These are phyloP conservation scores for Ariopsis seemanni DNA, from an alignment of 2,113 vertebrate species.

Conservation along the genomic window DNA sequence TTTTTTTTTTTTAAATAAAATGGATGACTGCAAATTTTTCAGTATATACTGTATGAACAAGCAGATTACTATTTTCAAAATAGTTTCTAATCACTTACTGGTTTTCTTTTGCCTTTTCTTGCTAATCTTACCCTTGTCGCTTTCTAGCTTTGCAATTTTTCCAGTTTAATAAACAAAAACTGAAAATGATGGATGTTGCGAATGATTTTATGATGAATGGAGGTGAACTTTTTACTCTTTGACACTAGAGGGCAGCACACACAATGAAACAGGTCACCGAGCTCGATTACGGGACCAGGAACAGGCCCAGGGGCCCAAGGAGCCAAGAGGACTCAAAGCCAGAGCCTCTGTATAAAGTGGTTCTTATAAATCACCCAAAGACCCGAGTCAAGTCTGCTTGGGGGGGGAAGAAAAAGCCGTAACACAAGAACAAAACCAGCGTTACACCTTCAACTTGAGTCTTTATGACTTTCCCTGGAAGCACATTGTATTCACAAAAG, in stretches of 20 bases:
- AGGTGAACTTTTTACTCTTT: not conserved
- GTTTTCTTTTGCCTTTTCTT: not conserved
- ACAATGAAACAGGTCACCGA: not conserved
- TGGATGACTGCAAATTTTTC: not conserved
- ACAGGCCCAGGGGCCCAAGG: not conserved
- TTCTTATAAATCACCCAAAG: not conserved
- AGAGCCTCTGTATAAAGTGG: not conserved
- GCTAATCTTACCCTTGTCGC: not conserved
- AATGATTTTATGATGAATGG: not conserved
- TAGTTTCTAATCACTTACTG: not conserved
- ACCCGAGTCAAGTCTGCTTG: no score
- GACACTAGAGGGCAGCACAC: constrained; percentile 33
- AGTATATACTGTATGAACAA: not conserved
- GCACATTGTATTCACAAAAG: no score
- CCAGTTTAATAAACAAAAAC: constrained; percentile 27
- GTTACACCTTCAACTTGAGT: not conserved
- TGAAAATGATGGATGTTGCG: not conserved
- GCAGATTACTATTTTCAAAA: not conserved
- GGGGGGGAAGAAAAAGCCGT: no score
- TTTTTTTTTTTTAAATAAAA: not conserved
- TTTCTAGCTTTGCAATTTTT: not conserved
- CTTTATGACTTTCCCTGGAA: not conserved
- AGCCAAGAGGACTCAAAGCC: not conserved
- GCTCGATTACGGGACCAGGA: not conserved
- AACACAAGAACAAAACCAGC: not conserved